Evolutionary conservation across 2,888 invertebrate genomes (phyloP), one percentile per base, ranked within the genome.

Genomic region (Hecatera dysodea): DNA sequence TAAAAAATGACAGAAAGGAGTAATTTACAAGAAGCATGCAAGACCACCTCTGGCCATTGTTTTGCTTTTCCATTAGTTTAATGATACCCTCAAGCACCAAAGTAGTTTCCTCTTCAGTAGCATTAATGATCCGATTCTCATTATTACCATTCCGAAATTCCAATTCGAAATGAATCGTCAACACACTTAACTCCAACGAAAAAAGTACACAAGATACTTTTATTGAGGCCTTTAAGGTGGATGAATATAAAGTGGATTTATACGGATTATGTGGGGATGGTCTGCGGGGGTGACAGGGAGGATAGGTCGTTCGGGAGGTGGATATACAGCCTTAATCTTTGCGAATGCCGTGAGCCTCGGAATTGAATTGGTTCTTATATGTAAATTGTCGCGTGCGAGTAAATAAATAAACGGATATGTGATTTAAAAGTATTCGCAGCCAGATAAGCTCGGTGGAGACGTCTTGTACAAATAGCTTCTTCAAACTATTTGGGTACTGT

Each of bases 181-280:
- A 87, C 88, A 87, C 85, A 74, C 81, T 82, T 81, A 81, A 78
- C 82, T 85, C 80, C 72, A 67, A 80, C 82, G 85, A 84, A 90
- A 90, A 90, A 90, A 91, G 88, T 90, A 91, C 89, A 90, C 91
- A 88, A 91, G 92, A 91, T 91, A 91, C 91, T 94, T 95, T 95
- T 94, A 95, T 94, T 93, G 92, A 90, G 90, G 93, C 91, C 93
- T 94, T 95, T 94, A 95, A 95, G 95, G 95, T 95, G 95, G 95
- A 95, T 95, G 94, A 95, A 94, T 94, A 95, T 95, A 95, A 95
- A 95, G 91, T 93, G 94, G 95, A 95, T 95, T 95, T 94, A 93
- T 93, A 90, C 83, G 94, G 95, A 95, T 95, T 95, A 95, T 93
- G 92, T 90, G 90, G 90, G 88, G 90, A 92, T 90, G 92, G 92